Base-by-base conservation (phyloP, 2,797 vertebrate genomes). In the Ctenosaura bakeri region DNA sequence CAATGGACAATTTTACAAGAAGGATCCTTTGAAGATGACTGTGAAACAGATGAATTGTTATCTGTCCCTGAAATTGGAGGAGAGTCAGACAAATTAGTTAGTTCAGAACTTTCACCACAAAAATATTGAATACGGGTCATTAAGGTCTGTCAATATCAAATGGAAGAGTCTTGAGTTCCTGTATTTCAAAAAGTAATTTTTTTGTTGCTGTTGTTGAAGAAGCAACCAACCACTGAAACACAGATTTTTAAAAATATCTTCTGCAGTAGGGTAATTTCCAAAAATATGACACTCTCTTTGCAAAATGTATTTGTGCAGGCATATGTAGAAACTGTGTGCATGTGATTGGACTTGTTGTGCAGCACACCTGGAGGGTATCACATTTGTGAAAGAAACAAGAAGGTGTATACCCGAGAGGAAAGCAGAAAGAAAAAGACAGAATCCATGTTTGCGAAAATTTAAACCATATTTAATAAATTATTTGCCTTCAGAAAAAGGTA, bases 21-120 rank as follows among this genome's bases (percentile, higher is more conserved):
- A 88, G 98, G 99, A 96, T 99, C 98, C 12, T 99, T 99, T 95
- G 99, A 99, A 87, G 99, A 99, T 38, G 98, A 99, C 95, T 99
- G 98, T 90, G 99, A 99, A 93, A 97, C 98, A 5, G 99, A 99
- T 74, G 99, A 99, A 94, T 97, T 98, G 91, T 97, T 98, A 87
- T 94, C 98, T 94, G 94, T 98, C 6, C 97, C 98, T 95, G 99
- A 99, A 94, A 98, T 98, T 93, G 98, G 98, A 96, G 98, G 98
- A 97, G 99, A 99, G 97, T 98, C 98, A 96, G 98, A 98, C 94
- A 99, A 98, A 96, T 97, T 98, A 96, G 98, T 98, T 95, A 98
- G 98, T 95, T 98, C 98, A 8, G 97, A 98, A 95, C 97, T 99
- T 95, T 97, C 98, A 38, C 98, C 98, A 18, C 98, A 97, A 97